Percentiles rank a stretch among this genome's conserved stretches.
Evolutionary conservation across 1,140 invertebrate species (phyloP).

Genomic region (Gonatopus flavifemur): DNA sequence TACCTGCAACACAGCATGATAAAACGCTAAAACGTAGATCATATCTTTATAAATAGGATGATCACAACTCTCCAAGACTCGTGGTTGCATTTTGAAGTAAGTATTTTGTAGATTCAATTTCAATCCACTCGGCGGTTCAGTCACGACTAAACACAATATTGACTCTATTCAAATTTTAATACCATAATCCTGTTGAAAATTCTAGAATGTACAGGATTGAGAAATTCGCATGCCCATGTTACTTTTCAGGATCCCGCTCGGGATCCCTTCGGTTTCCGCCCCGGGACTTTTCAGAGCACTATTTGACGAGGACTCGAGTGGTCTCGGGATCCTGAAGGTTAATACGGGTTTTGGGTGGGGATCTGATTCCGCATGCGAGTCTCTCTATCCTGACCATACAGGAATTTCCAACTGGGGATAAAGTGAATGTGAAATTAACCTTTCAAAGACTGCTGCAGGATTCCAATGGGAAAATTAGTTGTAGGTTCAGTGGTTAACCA

Average conservation of each 20-base stretch:
- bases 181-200: too few relatives aligned
- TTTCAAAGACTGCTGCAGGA: slow-evolving; percentile 83
- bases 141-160: slow-evolving; percentile 69
- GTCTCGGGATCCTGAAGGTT: too few relatives aligned
- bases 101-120: slow-evolving; percentile 88
- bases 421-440: slow-evolving; percentile 53
- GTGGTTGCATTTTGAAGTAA: slow-evolving; percentile 78
- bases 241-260: too few relatives aligned
- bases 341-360: too few relatives aligned
- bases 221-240: too few relatives aligned
- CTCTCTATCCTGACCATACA: too few relatives aligned
- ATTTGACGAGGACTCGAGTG: too few relatives aligned
- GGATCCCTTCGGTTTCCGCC: too few relatives aligned
- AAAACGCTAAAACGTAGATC: slow-evolving; percentile 85
- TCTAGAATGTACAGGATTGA: too few relatives aligned
- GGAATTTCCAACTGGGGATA: slow-evolving; percentile 10
- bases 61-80: slow-evolving; percentile 69
- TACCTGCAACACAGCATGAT: slow-evolving; percentile 86
- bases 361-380: too few relatives aligned
- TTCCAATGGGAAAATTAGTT: slow-evolving; percentile 82
- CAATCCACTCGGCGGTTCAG: slow-evolving; percentile 85
- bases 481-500: slow-evolving; percentile 91
- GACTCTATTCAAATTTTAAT: too few relatives aligned
- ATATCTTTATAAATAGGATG: slow-evolving; percentile 76
- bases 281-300: too few relatives aligned